Evolutionary conservation across 1,140 invertebrate species (phyloP).

Genomic region (Linepithema humile): DNA sequence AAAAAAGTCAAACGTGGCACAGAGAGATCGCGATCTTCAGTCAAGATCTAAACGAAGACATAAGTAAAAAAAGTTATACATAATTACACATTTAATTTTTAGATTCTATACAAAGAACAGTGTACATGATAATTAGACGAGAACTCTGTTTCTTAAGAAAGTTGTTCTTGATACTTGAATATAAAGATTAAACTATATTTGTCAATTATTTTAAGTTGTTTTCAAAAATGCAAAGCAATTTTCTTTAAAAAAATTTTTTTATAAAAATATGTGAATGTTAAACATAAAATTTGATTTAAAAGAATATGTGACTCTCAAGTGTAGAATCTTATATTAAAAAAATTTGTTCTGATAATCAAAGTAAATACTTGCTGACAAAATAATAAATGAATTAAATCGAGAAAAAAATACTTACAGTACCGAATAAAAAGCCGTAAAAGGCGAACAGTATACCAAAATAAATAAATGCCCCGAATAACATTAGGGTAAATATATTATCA

Average conservation of each 20-base stretch:
- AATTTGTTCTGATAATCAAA: too few species aligned
- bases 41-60: neutral
- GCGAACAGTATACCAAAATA: neutral
- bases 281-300: too few species aligned
- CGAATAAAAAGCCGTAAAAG: constrained; percentile 8
- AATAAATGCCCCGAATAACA: constrained; percentile 1
- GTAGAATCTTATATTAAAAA: too few species aligned
- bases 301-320: too few species aligned
- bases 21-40: neutral
- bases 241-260: too few species aligned
- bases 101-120: neutral
- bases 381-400: neutral
- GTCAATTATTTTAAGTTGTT: too few species aligned
- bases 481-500: constrained; percentile 28
- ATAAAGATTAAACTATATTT: too few species aligned
- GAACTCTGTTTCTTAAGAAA: too few species aligned
- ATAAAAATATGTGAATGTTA: too few species aligned
- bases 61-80: neutral
- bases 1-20: neutral
- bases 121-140: neutral
- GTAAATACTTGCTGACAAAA: neutral
- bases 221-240: too few species aligned
- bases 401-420: neutral
- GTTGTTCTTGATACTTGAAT: too few species aligned
- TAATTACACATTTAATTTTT: neutral